Percentiles rank a stretch among this genome's conserved stretches.
These are phyloP conservation scores for Euschistus heros DNA, from an alignment of 1,140 invertebrate species.

Conservation along the genomic window DNA sequence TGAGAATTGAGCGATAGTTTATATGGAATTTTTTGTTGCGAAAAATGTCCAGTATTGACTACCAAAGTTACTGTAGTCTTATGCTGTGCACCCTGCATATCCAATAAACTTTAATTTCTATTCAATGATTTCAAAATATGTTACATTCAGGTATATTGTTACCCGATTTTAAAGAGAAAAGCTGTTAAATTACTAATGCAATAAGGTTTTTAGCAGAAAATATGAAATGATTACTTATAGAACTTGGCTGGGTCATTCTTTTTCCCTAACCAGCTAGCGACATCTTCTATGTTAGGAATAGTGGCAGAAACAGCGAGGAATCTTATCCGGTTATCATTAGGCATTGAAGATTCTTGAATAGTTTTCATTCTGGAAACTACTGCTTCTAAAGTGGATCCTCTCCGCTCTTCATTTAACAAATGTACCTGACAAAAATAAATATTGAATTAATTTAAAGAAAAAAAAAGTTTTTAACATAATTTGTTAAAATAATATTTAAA, in stretches of 20 bases:
- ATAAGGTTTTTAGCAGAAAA: not conserved
- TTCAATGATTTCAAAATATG: too few species aligned
- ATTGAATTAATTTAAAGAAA: not conserved
- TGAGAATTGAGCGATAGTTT: too few species aligned
- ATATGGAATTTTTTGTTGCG: too few species aligned
- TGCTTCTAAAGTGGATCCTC: conserved; percentile 67
- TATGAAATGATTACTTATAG: conserved; percentile 38
- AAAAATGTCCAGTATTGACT: too few species aligned
- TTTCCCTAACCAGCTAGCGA: conserved; percentile 55
- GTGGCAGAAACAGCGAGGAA: conserved; percentile 72
- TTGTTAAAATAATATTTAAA: too few species aligned
- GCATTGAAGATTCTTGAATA: conserved; percentile 32
- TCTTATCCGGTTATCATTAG: conserved; percentile 39
- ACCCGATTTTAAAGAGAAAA: not conserved
- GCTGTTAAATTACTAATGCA: too few species aligned
- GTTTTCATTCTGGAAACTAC: conserved; percentile 68
- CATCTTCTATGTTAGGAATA: conserved; percentile 64
- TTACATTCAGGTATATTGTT: not conserved
- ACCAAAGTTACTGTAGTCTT: too few species aligned
- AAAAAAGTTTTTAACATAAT: not conserved
- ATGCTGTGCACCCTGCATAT: too few species aligned
- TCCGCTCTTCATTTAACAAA: conserved; percentile 52
- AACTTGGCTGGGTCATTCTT: conserved; percentile 36
- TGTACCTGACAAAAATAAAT: conserved; percentile 41
- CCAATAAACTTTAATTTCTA: too few species aligned